Evolutionary conservation across 2,113 vertebrate species (phyloP), one percentile per base, ranked within the genome.

Genomic region (Oreochromis aureus): DNA sequence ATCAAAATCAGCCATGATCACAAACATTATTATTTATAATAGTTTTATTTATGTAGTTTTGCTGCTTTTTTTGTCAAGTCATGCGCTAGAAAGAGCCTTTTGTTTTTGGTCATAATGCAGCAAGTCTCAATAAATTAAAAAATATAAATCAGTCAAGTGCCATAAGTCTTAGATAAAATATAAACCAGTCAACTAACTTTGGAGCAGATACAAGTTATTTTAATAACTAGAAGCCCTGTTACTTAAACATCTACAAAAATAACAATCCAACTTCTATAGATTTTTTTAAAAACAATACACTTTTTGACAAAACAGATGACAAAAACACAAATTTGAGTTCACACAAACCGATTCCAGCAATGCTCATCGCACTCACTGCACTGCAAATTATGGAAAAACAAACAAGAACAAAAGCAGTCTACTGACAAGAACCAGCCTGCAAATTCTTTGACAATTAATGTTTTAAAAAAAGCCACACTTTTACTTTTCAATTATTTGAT

Each of bases 401-500:
- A 63, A 69, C 54, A 27, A 3, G 16, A 80, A 22, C 5, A 41
- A 18, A 5, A 86, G 24, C 16, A 27, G 71, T 59, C 11, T 44
- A 30, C 32, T 58, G 7, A 61, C 24, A 78, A 82, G n/a, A 82
- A 39, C 5, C 30, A 63, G 22, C 41, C 80, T 27, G 41, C 41
- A 81, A 24, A 5, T 84, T 91, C 61, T 83, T 84, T 63, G 54
- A n/a, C 93, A 92, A 91, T 91, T 89, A 89, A 86, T 58, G 79
- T 76, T 88, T 53, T 36, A 87, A 89, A 84, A 87, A 86, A 86
- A 85, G 71, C 36, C 3, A 34, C 80, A 78, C 90, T 88, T 92
- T 94, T 79, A 81, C 83, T 89, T 95, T 94, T 92, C 89, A 94
- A 92, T 95, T 92, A 94, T 93, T 94, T 82, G 71, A 93, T 93